phyloP scores from a whole-genome alignment of 1,140 invertebrate genomes.

The Hyles vespertilio region DNA sequence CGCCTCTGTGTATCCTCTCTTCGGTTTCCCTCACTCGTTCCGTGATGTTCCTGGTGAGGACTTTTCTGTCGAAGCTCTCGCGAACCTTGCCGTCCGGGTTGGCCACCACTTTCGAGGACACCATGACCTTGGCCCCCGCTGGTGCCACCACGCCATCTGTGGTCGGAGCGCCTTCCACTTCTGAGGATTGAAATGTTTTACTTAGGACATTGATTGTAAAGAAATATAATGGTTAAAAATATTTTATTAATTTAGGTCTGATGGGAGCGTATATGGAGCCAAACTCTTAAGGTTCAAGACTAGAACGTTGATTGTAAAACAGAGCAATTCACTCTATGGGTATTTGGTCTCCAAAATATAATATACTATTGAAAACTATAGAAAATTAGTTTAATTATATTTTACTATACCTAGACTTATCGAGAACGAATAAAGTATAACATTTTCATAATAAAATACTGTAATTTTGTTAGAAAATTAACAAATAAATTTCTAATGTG shows the following conservation, averaged over 20 bases:
- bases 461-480: no score
- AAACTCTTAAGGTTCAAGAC: no score
- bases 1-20: slow-evolving; percentile 86
- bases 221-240: neutral
- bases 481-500: neutral
- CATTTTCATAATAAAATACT: no score
- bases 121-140: slow-evolving; percentile 74
- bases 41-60: slow-evolving; percentile 88
- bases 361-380: no score
- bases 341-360: no score
- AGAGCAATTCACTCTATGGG: no score
- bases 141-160: slow-evolving; percentile 57
- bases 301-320: no score
- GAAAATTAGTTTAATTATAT: no score
- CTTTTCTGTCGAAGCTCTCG: slow-evolving; percentile 86
- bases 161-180: slow-evolving; percentile 51
- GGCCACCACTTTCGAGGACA: slow-evolving; percentile 78
- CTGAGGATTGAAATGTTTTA: slow-evolving; percentile 24
- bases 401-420: no score
- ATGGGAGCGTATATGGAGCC: no score
- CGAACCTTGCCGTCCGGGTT: slow-evolving; percentile 84
- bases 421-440: no score
- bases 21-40: slow-evolving; percentile 89
- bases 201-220: no score
- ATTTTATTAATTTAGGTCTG: neutral